These are phyloP conservation scores for Scortum barcoo DNA, from an alignment of 2,113 vertebrate species.

Conservation along the genomic window DNA sequence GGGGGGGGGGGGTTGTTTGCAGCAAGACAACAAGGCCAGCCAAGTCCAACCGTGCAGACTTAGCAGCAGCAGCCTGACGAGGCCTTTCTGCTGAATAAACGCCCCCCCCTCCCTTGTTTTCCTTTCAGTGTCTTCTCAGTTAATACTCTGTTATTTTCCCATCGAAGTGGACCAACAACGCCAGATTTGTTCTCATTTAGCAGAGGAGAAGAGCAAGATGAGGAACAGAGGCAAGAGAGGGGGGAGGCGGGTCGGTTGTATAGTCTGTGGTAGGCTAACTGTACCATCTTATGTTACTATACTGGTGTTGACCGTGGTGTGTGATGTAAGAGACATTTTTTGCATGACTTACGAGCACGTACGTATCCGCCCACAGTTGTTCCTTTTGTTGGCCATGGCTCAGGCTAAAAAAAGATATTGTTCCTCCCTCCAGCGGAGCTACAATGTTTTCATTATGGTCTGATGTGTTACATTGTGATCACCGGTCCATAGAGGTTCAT, in stretches of 20 bases:
- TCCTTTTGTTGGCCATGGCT: slow-evolving; percentile 64
- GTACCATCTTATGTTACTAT: slow-evolving; percentile 71
- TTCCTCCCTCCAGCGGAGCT: slow-evolving; percentile 32
- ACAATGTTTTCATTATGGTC: slow-evolving; percentile 56
- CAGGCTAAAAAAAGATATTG: slow-evolving; percentile 44
- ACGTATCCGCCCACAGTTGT: slow-evolving; percentile 74
- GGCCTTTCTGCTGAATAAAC: too few species aligned
- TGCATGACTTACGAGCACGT: slow-evolving; percentile 81
- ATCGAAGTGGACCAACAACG: slow-evolving; percentile 76
- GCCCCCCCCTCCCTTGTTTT: too few species aligned
- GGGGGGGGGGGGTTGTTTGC: slow-evolving; percentile 14
- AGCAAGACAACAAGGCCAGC: slow-evolving; percentile 56
- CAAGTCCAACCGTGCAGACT: slow-evolving; percentile 46
- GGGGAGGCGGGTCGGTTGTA: slow-evolving; percentile 88
- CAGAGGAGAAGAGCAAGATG: slow-evolving; percentile 88
- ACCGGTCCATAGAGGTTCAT: slow-evolving; percentile 30
- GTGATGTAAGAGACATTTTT: slow-evolving; percentile 78
- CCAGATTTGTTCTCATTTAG: slow-evolving; percentile 85
- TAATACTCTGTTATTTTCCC: slow-evolving; percentile 47
- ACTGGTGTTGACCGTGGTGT: slow-evolving; percentile 78
- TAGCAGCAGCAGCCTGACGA: slow-evolving; percentile 22
- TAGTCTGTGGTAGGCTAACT: slow-evolving; percentile 86
- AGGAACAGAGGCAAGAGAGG: slow-evolving; percentile 87
- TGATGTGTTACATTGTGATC: slow-evolving; percentile 46
- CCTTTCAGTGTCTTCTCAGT: slow-evolving; percentile 52